phyloP scores from a whole-genome alignment of 2,113 vertebrate species.

The Caracal caracal region DNA sequence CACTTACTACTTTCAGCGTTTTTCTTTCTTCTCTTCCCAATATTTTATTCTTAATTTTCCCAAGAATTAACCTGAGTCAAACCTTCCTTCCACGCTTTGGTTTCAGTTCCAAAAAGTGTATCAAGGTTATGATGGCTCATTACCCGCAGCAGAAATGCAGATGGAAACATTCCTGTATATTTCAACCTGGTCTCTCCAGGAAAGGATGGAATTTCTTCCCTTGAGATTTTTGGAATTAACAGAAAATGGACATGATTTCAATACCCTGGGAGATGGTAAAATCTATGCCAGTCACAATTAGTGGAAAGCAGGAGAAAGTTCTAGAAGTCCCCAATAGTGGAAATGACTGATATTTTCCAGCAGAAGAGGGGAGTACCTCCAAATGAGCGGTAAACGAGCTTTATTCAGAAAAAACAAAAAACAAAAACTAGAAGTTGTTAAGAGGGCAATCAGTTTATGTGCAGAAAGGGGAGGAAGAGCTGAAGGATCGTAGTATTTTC shows the following conservation, averaged over 20 bases:
- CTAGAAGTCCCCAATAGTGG: neutral
- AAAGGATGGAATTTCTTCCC: constrained; percentile 48
- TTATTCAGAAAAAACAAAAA: neutral
- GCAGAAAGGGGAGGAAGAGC: neutral
- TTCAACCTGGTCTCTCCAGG: constrained; percentile 46
- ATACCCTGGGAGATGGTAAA: constrained; percentile 33
- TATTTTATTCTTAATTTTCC: constrained; percentile 28
- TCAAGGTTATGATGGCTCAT: neutral
- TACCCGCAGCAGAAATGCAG: neutral
- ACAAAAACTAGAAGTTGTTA: neutral
- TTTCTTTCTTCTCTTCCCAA: neutral
- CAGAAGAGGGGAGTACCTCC: neutral
- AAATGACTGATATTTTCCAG: constrained; percentile 40
- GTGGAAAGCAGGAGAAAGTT: constrained; percentile 36
- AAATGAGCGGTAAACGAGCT: neutral
- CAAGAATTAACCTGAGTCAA: constrained; percentile 52
- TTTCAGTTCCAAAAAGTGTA: constrained; percentile 52
- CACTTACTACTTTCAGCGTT: constrained; percentile 19
- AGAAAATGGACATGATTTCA: constrained; percentile 52
- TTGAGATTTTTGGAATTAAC: constrained; percentile 22
- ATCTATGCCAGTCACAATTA: constrained; percentile 55
- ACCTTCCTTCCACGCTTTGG: neutral
- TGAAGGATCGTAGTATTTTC: neutral
- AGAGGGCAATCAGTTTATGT: neutral
- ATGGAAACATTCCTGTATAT: constrained; percentile 13